phyloP scores from a whole-genome alignment of 2,113 vertebrate genomes.

The Grallaria varia region DNA sequence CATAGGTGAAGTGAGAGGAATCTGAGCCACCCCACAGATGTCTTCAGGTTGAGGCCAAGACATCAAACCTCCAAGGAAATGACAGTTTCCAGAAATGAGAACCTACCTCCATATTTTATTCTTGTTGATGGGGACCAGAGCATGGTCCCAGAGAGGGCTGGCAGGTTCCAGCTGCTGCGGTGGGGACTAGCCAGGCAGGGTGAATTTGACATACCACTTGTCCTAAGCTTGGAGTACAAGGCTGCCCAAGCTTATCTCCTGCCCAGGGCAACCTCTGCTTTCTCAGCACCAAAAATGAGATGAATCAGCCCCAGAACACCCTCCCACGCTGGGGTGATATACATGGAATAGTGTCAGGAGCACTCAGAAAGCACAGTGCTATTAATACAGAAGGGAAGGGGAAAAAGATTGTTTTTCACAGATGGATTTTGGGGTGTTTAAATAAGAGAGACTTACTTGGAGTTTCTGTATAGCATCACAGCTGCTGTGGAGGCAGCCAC shows the following conservation, averaged over 20 bases:
- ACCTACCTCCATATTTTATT: background rate
- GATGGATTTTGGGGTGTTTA: background rate
- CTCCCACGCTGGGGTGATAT: background rate
- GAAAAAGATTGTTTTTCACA: background rate
- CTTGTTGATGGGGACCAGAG: background rate
- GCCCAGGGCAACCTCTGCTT: background rate
- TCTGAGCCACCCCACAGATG: background rate
- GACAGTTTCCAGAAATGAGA: background rate
- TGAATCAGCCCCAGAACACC: background rate
- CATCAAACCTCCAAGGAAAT: background rate
- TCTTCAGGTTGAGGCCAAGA: background rate
- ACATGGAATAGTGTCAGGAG: background rate
- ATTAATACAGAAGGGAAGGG: background rate
- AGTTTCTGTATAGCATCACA: background rate
- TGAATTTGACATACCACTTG: background rate
- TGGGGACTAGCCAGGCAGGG: background rate
- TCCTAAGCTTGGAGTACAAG: background rate
- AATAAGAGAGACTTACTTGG: background rate
- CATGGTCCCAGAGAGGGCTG: background rate
- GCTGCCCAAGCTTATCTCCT: background rate
- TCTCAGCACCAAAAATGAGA: background rate
- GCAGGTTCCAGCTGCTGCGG: rapidly evolving
- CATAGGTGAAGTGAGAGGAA: background rate
- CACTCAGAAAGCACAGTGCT: background rate
- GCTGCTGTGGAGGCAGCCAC: background rate